Conservation (phyloP, 2,888 invertebrate genomes). For the Aelia acuminata region DNA sequence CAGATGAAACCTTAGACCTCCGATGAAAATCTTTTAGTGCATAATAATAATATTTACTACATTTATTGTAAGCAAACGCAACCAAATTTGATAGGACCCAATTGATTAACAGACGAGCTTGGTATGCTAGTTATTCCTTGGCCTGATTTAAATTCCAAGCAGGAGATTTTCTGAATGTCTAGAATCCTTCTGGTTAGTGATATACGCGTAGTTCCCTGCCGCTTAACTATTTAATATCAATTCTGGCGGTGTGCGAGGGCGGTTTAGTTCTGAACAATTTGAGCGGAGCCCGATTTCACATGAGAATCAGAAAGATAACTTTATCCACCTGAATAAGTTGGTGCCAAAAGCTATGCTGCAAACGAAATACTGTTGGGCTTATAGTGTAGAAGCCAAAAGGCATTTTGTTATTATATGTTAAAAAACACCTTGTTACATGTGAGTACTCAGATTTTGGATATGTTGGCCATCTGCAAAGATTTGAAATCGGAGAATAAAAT, state of each 20-base stretch:
- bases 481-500: too few relatives aligned
- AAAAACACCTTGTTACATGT: too few relatives aligned
- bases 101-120: background rate
- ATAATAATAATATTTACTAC: background rate
- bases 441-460: too few relatives aligned
- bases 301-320: background rate
- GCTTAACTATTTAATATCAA: conserved; percentile 42
- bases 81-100: too few relatives aligned
- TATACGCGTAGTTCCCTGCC: background rate
- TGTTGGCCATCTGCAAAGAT: too few relatives aligned
- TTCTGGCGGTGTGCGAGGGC: conserved; percentile 1
- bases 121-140: conserved; percentile 14
- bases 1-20: too few relatives aligned
- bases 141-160: background rate
- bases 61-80: background rate
- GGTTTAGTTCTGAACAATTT: conserved; percentile 1
- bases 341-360: background rate
- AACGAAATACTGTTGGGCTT: background rate
- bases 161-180: conserved; percentile 17
- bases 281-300: background rate
- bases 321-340: background rate
- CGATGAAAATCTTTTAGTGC: too few relatives aligned
- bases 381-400: too few relatives aligned
- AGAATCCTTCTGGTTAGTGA: conserved; percentile 27
- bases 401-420: background rate